Base-by-base conservation (phyloP, 1,140 invertebrate species). In the Macrobrachium nipponense region DNA sequence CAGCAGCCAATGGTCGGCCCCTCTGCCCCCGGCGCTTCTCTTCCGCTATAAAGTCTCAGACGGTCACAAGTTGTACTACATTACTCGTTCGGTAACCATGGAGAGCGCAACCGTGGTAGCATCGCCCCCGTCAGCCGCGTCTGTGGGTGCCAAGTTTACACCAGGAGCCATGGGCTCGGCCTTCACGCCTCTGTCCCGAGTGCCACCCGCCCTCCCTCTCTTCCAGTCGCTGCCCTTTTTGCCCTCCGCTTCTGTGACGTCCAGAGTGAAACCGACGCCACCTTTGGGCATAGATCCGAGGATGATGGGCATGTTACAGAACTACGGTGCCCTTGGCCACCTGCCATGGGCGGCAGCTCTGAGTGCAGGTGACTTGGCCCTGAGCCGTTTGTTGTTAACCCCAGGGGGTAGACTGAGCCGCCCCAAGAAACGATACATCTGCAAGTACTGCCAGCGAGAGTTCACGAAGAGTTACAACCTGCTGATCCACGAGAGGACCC, bases 391-490 rank as follows among this genome's bases (percentile, higher is more conserved):
- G 6, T 89, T 89, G 44, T 87, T 88, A 59, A 82, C 86, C 64
- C 86, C 87, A 73, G 89, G 88, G 64, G 88, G 88, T 72, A 77
- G 90, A 51, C 87, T 96, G 93, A 96, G 96, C 93, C 94, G 97
- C 92, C 96, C 97, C 92, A 98, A 98, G 94, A 98, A 97, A 94
- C 96, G 99, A 93, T 99, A 98, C 93, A 97, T 99, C 92, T 99
- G 98, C 93, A 97, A 97, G 90, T 99, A 97, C 91, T 99, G 98
- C 92, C 96, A 96, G 90, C 94, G 98, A 60, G 96, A 98, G 90
- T 99, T 99, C 91, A 98, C 98, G 83, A 99, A 99, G 92, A 96
- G 97, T n/a, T 99, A 99, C 92, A 99, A 99, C 91, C 93, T 99
- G 82, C 92, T 99, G 80, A 99, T 99, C 89, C 98, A 99, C 92